Percentiles rank a stretch among this genome's conserved stretches.
Conservation (phyloP, 2,113 vertebrate genomes). For the zebrafish (Danio rerio) region GRCz12tu NC_133176.1:18120001-18120500, state of each 20-base stretch:
- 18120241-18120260: background rate
- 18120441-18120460: background rate
- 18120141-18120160: background rate
- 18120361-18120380: background rate
- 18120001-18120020: background rate
- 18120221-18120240: background rate
- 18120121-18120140: background rate
- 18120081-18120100: background rate
- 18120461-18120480: background rate
- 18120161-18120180: background rate
- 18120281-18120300: background rate
- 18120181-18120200: background rate
- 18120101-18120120: background rate
- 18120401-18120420: too few relatives aligned
- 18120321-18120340: slow-evolving; percentile 33
- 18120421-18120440: too few relatives aligned
- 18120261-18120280: background rate
- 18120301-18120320: slow-evolving; percentile 38
- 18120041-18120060: background rate
- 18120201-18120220: background rate
- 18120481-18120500: too few relatives aligned
- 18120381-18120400: too few relatives aligned
- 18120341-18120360: slow-evolving; percentile 33
- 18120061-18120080: background rate
- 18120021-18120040: background rate